phyloP scores from a whole-genome alignment of 2,888 invertebrate species.

The Eupithecia vulgata region DNA sequence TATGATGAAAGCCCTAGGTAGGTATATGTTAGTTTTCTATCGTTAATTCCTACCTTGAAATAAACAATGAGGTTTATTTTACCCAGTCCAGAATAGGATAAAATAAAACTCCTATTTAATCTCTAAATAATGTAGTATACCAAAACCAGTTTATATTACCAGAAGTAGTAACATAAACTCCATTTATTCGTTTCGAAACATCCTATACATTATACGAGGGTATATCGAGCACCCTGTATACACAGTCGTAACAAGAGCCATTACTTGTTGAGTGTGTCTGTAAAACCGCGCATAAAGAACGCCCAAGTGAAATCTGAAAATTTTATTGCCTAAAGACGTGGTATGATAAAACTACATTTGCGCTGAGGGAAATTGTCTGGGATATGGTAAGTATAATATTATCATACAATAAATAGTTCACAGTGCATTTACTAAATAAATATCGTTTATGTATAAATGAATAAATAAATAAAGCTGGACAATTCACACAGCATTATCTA shows the following conservation, averaged over 20 bases:
- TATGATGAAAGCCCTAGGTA: no score
- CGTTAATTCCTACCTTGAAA: no score
- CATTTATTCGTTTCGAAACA: not conserved
- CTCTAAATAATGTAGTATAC: not conserved
- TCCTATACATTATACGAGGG: not conserved
- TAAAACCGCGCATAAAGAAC: constrained; percentile 41
- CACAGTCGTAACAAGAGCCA: constrained; percentile 33
- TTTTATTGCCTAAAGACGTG: constrained; percentile 38
- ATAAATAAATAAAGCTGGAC: no score
- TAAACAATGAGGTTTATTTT: no score
- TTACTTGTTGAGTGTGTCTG: constrained; percentile 45
- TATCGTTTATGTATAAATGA: no score
- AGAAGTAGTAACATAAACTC: not conserved
- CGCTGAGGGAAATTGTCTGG: not conserved
- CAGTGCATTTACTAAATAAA: not conserved
- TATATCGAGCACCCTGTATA: constrained; percentile 11
- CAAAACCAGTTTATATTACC: not conserved
- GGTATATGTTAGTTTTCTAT: no score
- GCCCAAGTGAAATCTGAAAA: constrained; percentile 40
- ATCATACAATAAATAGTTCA: not conserved
- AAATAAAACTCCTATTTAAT: not conserved
- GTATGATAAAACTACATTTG: not conserved
- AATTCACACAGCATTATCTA: no score
- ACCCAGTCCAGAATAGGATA: no score
- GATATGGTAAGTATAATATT: not conserved